A percentile compares a stretch with the other conserved stretches of the same genome.
phyloP scores from a whole-genome alignment of 2,113 vertebrate species.

The Calyptommatus sinebrachiatus region DNA sequence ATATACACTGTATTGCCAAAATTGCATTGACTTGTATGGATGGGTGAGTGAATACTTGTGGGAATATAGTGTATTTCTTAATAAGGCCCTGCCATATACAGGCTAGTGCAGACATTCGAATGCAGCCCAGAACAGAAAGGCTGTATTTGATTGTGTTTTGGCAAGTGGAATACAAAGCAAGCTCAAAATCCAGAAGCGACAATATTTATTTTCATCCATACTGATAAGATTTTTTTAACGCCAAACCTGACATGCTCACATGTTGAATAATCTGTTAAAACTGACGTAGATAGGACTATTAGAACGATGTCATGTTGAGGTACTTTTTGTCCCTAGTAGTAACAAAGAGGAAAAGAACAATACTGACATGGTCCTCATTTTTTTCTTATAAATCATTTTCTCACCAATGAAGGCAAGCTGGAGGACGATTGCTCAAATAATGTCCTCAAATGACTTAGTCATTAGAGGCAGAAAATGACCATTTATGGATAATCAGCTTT shows the following conservation, averaged over 20 bases:
- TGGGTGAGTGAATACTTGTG: no score
- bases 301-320: not conserved
- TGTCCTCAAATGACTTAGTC: slow-evolving; percentile 23
- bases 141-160: no score
- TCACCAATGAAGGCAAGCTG: not conserved
- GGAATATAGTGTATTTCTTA: no score
- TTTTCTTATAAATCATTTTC: not conserved
- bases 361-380: not conserved
- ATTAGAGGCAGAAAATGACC: not conserved
- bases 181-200: no score
- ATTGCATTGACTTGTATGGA: no score
- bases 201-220: no score
- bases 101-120: no score
- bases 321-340: not conserved
- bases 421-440: not conserved
- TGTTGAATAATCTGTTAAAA: not conserved
- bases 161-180: no score
- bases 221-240: not conserved
- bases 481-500: slow-evolving; percentile 14
- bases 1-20: no score
- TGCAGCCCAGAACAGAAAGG: no score
- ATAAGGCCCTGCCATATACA: no score
- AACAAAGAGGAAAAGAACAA: not conserved
- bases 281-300: no score
- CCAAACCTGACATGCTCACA: not conserved